Evolutionary conservation across 2,888 invertebrate species (phyloP).

Genomic region (Lingula anatina): DNA sequence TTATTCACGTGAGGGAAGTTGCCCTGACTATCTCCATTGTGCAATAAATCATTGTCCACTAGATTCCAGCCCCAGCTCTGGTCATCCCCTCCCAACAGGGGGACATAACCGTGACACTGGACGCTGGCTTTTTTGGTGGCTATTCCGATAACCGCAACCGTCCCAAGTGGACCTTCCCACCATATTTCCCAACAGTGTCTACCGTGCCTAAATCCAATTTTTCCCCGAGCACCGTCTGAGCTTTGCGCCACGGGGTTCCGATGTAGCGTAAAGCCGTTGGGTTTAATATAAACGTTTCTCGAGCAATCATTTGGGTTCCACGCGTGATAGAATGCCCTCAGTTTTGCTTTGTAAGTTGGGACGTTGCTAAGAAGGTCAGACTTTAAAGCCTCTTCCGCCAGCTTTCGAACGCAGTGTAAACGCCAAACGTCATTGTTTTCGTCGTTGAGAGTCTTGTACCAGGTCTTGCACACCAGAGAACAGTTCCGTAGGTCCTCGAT

Average conservation of each 20-base stretch:
- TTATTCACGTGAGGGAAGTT: conserved; percentile 91
- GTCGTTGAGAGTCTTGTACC: conserved; percentile 84
- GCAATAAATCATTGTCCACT: conserved; percentile 92
- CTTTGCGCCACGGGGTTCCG: conserved; percentile 98
- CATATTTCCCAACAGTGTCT: conserved; percentile 97
- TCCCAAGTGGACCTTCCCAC: conserved; percentile 97
- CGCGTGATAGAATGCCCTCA: conserved; percentile 83
- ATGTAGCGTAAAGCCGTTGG: conserved; percentile 95
- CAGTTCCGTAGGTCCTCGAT: conserved; percentile 82
- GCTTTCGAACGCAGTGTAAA: conserved; percentile 75
- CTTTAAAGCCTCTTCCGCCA: conserved; percentile 82
- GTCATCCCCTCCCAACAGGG: conserved; percentile 89
- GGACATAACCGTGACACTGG: conserved; percentile 92
- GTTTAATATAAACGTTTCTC: conserved; percentile 91
- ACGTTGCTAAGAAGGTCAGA: conserved; percentile 85
- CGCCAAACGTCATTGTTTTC: conserved; percentile 96
- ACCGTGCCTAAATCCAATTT: conserved; percentile 81
- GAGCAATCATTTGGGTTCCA: conserved; percentile 98
- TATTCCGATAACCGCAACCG: conserved; percentile 86
- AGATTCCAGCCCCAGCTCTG: conserved; percentile 99
- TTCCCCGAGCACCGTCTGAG: conserved; percentile 84
- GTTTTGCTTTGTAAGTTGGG: conserved; percentile 85
- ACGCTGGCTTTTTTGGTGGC: conserved; percentile 73
- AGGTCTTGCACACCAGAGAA: conserved; percentile 86
- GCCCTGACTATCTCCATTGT: conserved; percentile 92